These are phyloP conservation scores for Nematolebias whitei DNA, from an alignment of 2,113 vertebrate species.

Conservation along the genomic window DNA sequence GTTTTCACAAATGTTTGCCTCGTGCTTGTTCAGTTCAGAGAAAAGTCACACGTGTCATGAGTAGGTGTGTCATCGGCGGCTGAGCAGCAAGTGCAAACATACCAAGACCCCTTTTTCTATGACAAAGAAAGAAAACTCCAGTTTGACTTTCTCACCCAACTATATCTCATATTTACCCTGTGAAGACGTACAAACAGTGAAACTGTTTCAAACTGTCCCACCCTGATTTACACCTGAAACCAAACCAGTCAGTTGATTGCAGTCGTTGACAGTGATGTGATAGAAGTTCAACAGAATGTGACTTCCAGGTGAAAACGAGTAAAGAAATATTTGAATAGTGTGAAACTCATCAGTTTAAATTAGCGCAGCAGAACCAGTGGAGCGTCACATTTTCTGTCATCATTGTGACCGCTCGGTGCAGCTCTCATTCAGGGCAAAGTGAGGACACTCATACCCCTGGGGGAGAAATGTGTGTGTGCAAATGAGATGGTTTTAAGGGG, in stretches of 20 bases:
- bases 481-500: slow-evolving; percentile 20
- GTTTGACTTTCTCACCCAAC: background rate
- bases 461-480: slow-evolving; percentile 26
- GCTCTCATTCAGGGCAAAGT: slow-evolving; percentile 54
- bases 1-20: too few relatives aligned
- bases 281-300: background rate
- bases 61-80: too few relatives aligned
- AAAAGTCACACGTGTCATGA: too few relatives aligned
- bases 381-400: slow-evolving; percentile 52
- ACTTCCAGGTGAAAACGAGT: background rate
- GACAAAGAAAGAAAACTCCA: too few relatives aligned
- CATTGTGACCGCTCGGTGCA: slow-evolving; percentile 48
- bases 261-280: background rate
- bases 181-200: too few relatives aligned
- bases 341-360: slow-evolving; percentile 2
- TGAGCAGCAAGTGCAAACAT: too few relatives aligned
- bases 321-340: background rate
- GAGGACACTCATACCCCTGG: slow-evolving; percentile 57
- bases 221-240: too few relatives aligned
- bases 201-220: too few relatives aligned
- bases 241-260: background rate
- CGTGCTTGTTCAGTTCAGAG: too few relatives aligned
- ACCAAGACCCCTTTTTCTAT: too few relatives aligned
- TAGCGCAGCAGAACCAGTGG: background rate
- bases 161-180: background rate